A percentile compares a stretch with the other conserved stretches of the same genome.
These are phyloP conservation scores for Platycercus adscitus DNA, from an alignment of 2,113 vertebrate species.

Conservation along the genomic window DNA sequence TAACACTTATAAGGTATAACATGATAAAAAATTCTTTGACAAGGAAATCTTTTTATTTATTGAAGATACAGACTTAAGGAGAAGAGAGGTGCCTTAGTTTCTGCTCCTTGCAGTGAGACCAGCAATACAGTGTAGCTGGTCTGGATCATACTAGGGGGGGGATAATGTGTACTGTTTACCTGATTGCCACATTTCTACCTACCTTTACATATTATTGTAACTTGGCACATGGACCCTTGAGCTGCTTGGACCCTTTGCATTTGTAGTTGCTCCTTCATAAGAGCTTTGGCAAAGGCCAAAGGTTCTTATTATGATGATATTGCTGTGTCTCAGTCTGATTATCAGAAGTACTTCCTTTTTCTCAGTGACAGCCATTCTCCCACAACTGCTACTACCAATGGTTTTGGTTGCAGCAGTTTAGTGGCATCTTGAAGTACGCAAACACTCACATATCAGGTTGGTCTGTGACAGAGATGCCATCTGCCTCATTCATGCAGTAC, in stretches of 20 bases:
- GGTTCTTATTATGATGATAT: neutral
- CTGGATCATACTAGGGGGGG: neutral
- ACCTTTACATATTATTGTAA: neutral
- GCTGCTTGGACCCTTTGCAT: neutral
- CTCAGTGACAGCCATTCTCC: neutral
- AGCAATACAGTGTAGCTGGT: too few species aligned
- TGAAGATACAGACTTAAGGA: neutral
- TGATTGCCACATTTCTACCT: neutral
- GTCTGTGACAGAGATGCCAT: neutral
- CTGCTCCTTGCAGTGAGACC: neutral
- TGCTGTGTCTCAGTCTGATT: neutral
- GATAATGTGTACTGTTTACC: neutral
- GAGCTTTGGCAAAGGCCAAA: neutral
- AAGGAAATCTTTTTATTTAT: neutral
- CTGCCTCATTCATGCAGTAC: neutral
- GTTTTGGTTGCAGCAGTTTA: neutral
- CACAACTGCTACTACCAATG: neutral
- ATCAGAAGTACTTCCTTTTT: neutral
- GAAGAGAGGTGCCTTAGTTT: neutral
- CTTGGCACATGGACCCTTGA: neutral
- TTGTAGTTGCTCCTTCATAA: neutral
- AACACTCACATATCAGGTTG: fast-evolving
- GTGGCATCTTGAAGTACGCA: neutral
- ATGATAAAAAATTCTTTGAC: neutral
- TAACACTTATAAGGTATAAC: neutral